Base-by-base conservation (phyloP, 35 echinoderm and acorn worm genomes). In the Ophioderma brevispina region DNA sequence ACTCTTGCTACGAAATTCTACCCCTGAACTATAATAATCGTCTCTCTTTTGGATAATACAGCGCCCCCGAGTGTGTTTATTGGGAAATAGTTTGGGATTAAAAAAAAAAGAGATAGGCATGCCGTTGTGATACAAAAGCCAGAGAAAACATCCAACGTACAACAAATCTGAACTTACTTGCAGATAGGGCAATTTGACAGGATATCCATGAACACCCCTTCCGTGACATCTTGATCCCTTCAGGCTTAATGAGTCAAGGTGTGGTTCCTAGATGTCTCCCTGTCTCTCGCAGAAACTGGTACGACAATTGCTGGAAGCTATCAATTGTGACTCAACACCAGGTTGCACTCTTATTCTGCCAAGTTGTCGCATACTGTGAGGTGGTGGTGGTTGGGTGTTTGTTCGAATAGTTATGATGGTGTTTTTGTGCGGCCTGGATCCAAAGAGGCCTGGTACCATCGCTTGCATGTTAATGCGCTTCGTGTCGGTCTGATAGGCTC, bases 381-480 rank as follows among this genome's bases (percentile, higher is more conserved):
- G n/a, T 0, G 92, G 55, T 0, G 89, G 36, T 21, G 84, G 34
- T 1, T 85, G 87, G 13, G 95, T 89, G 0, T 85, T 82, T 21
- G 95, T 89, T 41, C 89, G 89, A 31, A 97, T 76, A 31, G n/a
- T 97, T 40, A 97, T 94, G 85, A 88, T 42, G 23, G 92, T 91
- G 76, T 89, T 63, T 36, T 82, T 86, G 75, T 97, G 95, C 1
- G 94, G 85, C 59, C 81, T 18, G 95, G 95, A 85, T 97, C 95
- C 80, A 97, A 76, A 33, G 95, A 91, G 31, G 95, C 92, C 0
- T 92, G 49, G 81, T 90, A 97, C 95, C 95, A 97, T 75, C 40
- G 35, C 64, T 88, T 94, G 79, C 75, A 91, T 23, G 86, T 83
- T 55, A 13, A 89, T 80, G 25, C 41, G 88, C 88, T 77, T 90